Percentiles rank a stretch among this genome's conserved stretches.
Evolutionary conservation across 2,888 invertebrate genomes (phyloP).

Genomic region (Drosophila mimica): DNA sequence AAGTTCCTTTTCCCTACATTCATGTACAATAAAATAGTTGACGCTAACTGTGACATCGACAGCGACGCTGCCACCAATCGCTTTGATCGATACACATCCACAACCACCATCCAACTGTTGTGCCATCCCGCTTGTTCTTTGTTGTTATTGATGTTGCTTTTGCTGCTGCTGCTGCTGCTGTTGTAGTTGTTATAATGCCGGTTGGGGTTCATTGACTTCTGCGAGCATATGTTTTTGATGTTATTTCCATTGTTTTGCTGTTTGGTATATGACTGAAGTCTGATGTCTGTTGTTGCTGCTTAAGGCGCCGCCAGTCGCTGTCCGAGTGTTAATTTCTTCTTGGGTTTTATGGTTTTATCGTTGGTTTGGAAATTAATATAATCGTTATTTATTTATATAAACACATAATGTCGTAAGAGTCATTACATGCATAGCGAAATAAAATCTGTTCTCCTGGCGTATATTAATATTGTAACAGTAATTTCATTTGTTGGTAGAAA

Average conservation of each 20-base stretch:
- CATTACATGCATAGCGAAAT: background rate
- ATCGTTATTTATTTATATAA: no score
- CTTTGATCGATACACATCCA: constrained; percentile 49
- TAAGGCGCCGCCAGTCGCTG: constrained; percentile 29
- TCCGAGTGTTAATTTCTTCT: constrained; percentile 71
- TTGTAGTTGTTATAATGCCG: constrained; percentile 34
- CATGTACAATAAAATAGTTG: constrained; percentile 42
- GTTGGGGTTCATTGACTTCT: constrained; percentile 71
- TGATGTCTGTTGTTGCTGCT: constrained; percentile 22
- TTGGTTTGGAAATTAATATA: constrained; percentile 25
- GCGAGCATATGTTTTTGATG: constrained; percentile 47
- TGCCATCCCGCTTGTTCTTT: constrained; percentile 38
- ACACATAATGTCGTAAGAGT: background rate
- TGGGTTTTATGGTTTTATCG: constrained; percentile 70
- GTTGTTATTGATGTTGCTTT: constrained; percentile 1
- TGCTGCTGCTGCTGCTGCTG: background rate
- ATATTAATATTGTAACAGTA: background rate
- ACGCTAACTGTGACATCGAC: constrained; percentile 16
- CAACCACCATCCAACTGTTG: constrained; percentile 37
- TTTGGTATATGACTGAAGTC: background rate
- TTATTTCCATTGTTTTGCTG: constrained; percentile 42
- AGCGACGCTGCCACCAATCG: constrained; percentile 36
- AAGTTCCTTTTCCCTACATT: constrained; percentile 29
- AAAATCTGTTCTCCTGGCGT: background rate
- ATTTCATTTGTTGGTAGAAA: background rate